Evolutionary conservation across 2,888 invertebrate genomes (phyloP).

Genomic region (Tachina fera): DNA sequence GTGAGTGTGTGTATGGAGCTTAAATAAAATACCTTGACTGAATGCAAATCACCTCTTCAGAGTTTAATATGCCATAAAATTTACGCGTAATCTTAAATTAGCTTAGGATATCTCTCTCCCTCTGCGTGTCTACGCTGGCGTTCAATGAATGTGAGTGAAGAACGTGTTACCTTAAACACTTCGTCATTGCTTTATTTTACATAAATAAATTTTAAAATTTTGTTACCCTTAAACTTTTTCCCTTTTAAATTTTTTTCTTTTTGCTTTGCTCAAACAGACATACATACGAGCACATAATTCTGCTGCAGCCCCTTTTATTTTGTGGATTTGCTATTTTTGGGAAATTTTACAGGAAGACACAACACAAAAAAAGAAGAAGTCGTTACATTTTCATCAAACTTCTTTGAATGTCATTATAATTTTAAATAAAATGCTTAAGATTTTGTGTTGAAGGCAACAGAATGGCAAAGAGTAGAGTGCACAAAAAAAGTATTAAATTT

Average conservation of each 20-base stretch:
- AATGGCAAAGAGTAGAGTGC: neutral
- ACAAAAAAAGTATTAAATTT: neutral
- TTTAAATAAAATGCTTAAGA: constrained; percentile 61
- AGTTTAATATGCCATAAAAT: constrained; percentile 72
- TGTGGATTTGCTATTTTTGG: constrained; percentile 10
- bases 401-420: constrained; percentile 71
- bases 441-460: constrained; percentile 45
- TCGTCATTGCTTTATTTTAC: constrained; percentile 44
- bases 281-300: neutral
- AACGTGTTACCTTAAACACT: constrained; percentile 28
- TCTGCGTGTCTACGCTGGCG: neutral
- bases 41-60: constrained; percentile 71
- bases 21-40: constrained; percentile 66
- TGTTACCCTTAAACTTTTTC: constrained; percentile 51
- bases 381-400: constrained; percentile 70
- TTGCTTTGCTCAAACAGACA: neutral
- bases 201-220: constrained; percentile 56
- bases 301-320: constrained; percentile 33
- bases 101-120: constrained; percentile 49
- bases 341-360: constrained; percentile 32
- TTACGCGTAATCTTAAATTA: constrained; percentile 73
- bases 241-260: neutral
- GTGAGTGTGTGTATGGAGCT: neutral
- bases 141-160: neutral
- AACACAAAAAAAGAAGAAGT: constrained; percentile 32